These are phyloP conservation scores for Drosophila monieri DNA, from an alignment of 2,888 invertebrate species.

Conservation along the genomic window DNA sequence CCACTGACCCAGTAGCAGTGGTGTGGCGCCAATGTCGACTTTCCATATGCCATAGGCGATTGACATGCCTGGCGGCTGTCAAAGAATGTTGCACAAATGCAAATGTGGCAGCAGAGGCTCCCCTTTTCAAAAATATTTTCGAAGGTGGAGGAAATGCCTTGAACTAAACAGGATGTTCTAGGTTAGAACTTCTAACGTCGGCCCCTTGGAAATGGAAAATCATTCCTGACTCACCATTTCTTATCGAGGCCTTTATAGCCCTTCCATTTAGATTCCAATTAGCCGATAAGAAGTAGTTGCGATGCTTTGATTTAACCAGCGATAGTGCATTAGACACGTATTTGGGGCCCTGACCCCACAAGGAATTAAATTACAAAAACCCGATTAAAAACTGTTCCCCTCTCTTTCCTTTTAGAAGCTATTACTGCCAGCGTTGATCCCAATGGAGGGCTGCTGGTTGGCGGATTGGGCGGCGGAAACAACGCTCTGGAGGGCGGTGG, in stretches of 20 bases:
- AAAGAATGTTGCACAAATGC: constrained; percentile 40
- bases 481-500: constrained; percentile 58
- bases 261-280: background rate
- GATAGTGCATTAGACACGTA: background rate
- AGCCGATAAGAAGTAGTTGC: background rate
- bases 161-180: constrained; percentile 1
- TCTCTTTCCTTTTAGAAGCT: constrained; percentile 33
- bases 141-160: background rate
- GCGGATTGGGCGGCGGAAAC: constrained; percentile 53
- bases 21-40: constrained; percentile 51
- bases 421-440: constrained; percentile 51
- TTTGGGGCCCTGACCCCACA: background rate
- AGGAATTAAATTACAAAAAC: background rate
- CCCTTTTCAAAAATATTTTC: background rate
- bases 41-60: constrained; percentile 47
- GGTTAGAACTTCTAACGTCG: background rate
- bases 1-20: constrained; percentile 29
- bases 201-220: background rate
- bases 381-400: background rate
- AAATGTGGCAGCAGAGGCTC: background rate
- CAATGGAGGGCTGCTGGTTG: constrained; percentile 46
- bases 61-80: constrained; percentile 72
- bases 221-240: background rate
- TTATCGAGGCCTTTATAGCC: constrained; percentile 5
- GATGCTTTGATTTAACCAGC: background rate